Base-by-base conservation (phyloP, 2,888 invertebrate genomes). In the Aethes cnicana region DNA sequence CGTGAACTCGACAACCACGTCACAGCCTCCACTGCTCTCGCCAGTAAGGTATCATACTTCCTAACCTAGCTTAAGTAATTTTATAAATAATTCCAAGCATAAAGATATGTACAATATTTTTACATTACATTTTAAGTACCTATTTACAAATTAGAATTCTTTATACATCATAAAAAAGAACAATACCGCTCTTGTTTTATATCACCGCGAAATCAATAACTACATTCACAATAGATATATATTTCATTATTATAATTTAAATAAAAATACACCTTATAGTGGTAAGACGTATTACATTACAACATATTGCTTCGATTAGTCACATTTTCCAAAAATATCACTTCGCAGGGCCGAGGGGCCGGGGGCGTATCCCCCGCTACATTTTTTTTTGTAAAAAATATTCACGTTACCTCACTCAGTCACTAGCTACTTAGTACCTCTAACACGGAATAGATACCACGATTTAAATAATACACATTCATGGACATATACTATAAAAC, bases 291-390 rank as follows among this genome's bases (percentile, higher is more conserved):
- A 88, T 88, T 86, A 91, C 91, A 92, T 92, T 93, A 93, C 91
- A 92, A 91, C 91, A 93, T 93, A 93, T 93, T 94, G 93, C 93
- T 94, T 93, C 90, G 90, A 91, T 93, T 88, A 91, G 91, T 92
- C 92, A 92, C 92, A 91, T 92, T 91, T 91, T 91, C 89, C 83
- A 92, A 92, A 91, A 92, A 92, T 92, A 92, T 92, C 92, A 92
- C 92, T 81, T 75, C 69, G 68, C 66, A 62, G 74, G 75, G 73
- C 64, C 69, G 35, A 56, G 58, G 36, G 55, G 46, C 53, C 52
- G 66, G 44, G 25, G 23, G 17, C 12, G 9, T 11, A 14, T 12
- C 9, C 30, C n/a, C 21, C 32, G 8, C 32, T 17, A 21, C 33
- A 48, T 43, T 68, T 71, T 62, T 65, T 84, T 78, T 80, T 75